phyloP scores from a whole-genome alignment of 2,888 invertebrate species.

The Nymphalis polychloros region DNA sequence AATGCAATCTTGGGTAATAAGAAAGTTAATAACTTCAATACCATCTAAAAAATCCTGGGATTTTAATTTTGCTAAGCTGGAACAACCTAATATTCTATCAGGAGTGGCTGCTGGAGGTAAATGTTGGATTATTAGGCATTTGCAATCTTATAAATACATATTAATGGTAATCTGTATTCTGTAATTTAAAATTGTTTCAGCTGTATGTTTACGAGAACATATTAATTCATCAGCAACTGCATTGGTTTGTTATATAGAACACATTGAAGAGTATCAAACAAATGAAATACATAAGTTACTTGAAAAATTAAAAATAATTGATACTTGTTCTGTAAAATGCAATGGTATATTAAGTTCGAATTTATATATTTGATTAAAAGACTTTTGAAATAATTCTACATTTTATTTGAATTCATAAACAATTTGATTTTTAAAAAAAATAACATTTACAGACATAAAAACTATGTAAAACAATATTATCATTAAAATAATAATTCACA shows the following conservation, averaged over 20 bases:
- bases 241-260: conserved; percentile 64
- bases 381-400: conserved; percentile 21
- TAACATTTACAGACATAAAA: conserved; percentile 29
- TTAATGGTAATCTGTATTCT: no score
- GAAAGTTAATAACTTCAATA: conserved; percentile 51
- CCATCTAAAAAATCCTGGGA: conserved; percentile 41
- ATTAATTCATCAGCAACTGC: conserved; percentile 56
- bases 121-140: no score
- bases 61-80: conserved; percentile 57
- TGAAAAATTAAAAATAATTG: conserved; percentile 55
- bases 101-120: conserved; percentile 77
- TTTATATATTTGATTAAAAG: conserved; percentile 60
- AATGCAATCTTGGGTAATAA: conserved; percentile 54
- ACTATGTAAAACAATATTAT: conserved; percentile 54
- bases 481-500: conserved; percentile 49
- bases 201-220: conserved; percentile 63
- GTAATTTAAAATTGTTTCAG: conserved; percentile 52
- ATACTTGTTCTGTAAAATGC: conserved; percentile 43
- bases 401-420: conserved; percentile 35
- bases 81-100: conserved; percentile 76
- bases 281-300: conserved; percentile 59
- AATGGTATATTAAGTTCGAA: conserved; percentile 60
- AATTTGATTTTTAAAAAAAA: conserved; percentile 35
- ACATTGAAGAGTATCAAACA: conserved; percentile 61
- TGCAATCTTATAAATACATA: no score